These are phyloP conservation scores for Octopus sinensis DNA, from an alignment of 1,140 invertebrate species.

Conservation along the genomic window DNA sequence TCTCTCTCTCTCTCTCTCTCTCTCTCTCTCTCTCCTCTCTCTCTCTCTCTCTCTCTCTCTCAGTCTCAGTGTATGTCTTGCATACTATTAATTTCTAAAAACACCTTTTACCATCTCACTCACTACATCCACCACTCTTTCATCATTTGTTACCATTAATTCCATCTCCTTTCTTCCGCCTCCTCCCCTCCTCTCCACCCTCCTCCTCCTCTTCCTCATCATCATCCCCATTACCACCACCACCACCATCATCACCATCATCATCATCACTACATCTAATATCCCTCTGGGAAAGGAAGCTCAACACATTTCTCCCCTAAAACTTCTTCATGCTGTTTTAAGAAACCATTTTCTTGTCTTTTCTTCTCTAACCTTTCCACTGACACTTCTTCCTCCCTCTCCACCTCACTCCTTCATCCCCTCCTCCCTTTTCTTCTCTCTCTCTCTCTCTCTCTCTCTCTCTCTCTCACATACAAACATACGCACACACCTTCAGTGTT, in stretches of 20 bases:
- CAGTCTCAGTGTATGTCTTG: not conserved
- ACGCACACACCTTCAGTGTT: not conserved
- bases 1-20: not conserved
- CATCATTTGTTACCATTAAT: not conserved
- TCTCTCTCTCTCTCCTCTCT: not conserved
- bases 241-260: not conserved
- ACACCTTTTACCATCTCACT: not conserved
- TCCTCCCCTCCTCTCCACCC: not conserved
- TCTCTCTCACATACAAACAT: not conserved
- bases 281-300: no score
- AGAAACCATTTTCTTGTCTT: no score
- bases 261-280: no score
- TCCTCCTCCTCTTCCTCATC: not conserved
- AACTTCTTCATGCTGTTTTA: no score
- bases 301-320: no score
- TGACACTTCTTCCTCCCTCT: no score
- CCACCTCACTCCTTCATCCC: no score
- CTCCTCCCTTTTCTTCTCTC: not conserved
- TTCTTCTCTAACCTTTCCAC: no score
- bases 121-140: not conserved
- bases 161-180: not conserved
- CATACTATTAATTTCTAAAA: not conserved
- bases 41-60: not conserved
- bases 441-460: not conserved
- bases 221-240: not conserved